Evolutionary conservation across 2,797 vertebrate species (phyloP).

Genomic region (Nannoperca obscura): DNA sequence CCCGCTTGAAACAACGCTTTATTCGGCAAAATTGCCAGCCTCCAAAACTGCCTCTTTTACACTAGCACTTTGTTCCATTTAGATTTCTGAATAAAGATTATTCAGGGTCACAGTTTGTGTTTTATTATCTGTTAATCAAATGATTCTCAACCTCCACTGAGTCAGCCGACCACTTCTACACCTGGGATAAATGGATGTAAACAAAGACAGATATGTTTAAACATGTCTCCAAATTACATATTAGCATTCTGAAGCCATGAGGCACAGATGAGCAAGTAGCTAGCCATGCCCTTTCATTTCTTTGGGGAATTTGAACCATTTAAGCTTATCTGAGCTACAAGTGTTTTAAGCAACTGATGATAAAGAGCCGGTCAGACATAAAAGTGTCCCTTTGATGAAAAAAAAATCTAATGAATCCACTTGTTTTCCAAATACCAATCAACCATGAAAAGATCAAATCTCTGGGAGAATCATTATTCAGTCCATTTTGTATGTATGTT

Average conservation of each 20-base stretch:
- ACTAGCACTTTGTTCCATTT: not conserved
- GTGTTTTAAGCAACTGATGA: not conserved
- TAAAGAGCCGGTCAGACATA: not conserved
- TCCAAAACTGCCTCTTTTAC: not conserved
- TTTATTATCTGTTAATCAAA: conserved; percentile 26
- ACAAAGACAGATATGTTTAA: conserved; percentile 32
- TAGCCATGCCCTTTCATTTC: conserved; percentile 15
- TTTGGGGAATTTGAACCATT: conserved; percentile 1
- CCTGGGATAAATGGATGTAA: conserved; percentile 26
- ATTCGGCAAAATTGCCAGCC: not conserved
- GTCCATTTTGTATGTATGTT: conserved; percentile 36
- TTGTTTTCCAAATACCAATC: conserved; percentile 1
- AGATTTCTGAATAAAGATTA: not conserved
- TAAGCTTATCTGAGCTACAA: not conserved
- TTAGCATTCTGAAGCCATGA: conserved; percentile 32
- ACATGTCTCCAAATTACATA: conserved; percentile 32
- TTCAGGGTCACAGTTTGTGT: conserved; percentile 5
- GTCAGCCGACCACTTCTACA: conserved; percentile 31
- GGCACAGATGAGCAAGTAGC: not conserved
- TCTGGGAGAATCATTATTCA: conserved; percentile 22
- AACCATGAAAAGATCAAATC: conserved; percentile 32
- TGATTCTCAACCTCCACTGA: conserved; percentile 14
- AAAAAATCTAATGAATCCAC: not conserved
- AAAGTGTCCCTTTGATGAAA: not conserved
- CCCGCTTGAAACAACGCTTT: conserved; percentile 21